Evolutionary conservation across 2,888 invertebrate species (phyloP).

Genomic region (Limnephilus lunatus): DNA sequence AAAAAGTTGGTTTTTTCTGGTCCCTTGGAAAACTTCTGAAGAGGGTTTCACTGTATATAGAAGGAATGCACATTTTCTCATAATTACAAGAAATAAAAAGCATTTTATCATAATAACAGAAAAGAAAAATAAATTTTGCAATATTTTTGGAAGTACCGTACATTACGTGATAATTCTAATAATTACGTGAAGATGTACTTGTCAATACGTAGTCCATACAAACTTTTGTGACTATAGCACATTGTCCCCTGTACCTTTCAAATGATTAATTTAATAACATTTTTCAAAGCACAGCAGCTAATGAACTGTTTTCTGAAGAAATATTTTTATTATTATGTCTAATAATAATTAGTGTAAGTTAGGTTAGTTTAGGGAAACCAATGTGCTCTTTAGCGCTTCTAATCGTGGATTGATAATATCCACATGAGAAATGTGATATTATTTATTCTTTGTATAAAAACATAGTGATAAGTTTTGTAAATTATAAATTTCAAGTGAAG

Average conservation of each 20-base stretch:
- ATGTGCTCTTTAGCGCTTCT: slow-evolving; percentile 51
- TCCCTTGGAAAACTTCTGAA: too few species aligned
- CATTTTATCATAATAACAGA: too few species aligned
- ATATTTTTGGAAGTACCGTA: too few species aligned
- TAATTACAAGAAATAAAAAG: too few species aligned
- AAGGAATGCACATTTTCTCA: too few species aligned
- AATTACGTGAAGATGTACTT: not conserved
- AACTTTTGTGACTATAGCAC: too few species aligned
- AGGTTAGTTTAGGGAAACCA: slow-evolving; percentile 13
- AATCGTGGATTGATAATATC: slow-evolving; percentile 75
- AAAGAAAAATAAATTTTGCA: too few species aligned
- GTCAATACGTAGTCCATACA: not conserved
- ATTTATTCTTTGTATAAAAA: slow-evolving; percentile 75
- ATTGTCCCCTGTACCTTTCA: not conserved
- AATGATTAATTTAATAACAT: not conserved
- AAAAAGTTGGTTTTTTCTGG: too few species aligned
- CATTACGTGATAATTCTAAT: too few species aligned
- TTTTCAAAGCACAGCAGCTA: not conserved
- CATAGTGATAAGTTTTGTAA: slow-evolving; percentile 12
- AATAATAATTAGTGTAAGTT: slow-evolving; percentile 21
- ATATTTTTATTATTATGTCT: slow-evolving; percentile 5
- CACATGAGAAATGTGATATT: slow-evolving; percentile 86
- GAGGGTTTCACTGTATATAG: too few species aligned
- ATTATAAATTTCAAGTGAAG: slow-evolving; percentile 2
- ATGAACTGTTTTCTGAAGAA: not conserved